Base-by-base conservation (phyloP, 1,140 invertebrate genomes). In the Melitaea cinxia region DNA sequence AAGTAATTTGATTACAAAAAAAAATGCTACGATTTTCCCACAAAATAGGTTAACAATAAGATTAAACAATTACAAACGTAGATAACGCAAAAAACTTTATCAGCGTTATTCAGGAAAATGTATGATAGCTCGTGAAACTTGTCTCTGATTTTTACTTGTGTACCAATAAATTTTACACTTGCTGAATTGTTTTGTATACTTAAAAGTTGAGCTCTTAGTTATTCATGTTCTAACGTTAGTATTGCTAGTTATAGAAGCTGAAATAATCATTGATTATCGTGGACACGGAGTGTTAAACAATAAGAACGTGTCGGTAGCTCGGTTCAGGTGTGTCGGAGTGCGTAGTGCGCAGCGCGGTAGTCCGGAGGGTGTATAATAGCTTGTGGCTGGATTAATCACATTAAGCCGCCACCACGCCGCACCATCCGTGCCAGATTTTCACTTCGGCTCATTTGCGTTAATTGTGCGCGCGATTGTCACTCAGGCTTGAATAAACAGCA, bases 401-500 rank as follows among this genome's bases (percentile, higher is more conserved):
- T 90, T 88, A 90, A 39, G 61, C 65, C 60, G 68, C 65, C 63
- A 75, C 77, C 65, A 72, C 62, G 75, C 77, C 65, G 70, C 57
- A 54, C 80, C 70, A 60, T 70, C 73, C 69, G 84, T 79, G 82
- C 83, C 85, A 90, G 86, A 90, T 90, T 90, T 90, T 85, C 88
- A 82, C 83, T 87, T 86, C 86, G 86, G 80, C 88, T 91, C 88
- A 91, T 89, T 91, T 89, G 83, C 80, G 79, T 77, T 91, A 91
- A 91, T 91, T 89, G 86, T 85, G 77, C 80, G 77, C 84, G 85
- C 79, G 85, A 91, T 89, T 91, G 88, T 91, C 88, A 89, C 85
- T 91, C 88, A 85, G 85, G 86, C 82, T 82, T 89, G 86, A 88
- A 89, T 89, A 89, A 91, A 89, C 88, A 89, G 88, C 83, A 78